Conservation (phyloP, 2,888 invertebrate genomes). For the Orchesellides sinensis region DNA sequence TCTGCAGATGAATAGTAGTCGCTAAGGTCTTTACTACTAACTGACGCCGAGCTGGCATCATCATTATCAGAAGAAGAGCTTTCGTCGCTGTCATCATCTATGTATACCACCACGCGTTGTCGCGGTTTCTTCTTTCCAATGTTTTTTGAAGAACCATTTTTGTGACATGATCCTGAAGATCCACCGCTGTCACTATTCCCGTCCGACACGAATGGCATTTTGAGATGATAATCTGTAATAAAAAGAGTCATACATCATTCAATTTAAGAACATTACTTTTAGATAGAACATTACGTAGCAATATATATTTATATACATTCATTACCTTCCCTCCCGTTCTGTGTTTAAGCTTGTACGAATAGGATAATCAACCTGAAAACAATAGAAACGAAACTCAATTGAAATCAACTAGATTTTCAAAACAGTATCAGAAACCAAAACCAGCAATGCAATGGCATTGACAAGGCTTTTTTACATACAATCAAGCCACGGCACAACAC, state of each 20-base stretch:
- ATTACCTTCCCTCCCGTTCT: too few relatives aligned
- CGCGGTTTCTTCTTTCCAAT: background rate
- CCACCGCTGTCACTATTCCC: background rate
- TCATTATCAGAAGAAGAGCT: background rate
- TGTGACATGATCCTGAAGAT: background rate
- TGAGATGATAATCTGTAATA: too few relatives aligned
- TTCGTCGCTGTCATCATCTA: background rate
- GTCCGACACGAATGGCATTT: background rate
- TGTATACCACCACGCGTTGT: background rate
- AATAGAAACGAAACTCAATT: background rate
- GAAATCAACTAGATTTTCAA: background rate
- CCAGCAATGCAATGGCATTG: background rate
- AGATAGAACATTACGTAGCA: too few relatives aligned
- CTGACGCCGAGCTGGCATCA: background rate
- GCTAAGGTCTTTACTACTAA: background rate
- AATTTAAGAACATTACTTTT: too few relatives aligned
- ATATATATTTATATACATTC: too few relatives aligned
- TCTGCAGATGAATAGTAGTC: background rate
- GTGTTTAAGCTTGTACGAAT: too few relatives aligned
- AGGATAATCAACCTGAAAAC: background rate
- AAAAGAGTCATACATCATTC: too few relatives aligned
- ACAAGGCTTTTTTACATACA: background rate
- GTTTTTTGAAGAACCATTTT: background rate
- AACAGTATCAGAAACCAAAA: background rate
- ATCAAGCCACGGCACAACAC: background rate